A percentile compares a stretch with the other conserved stretches of the same genome.
These are phyloP conservation scores for Nettapus auritus DNA, from an alignment of 2,113 vertebrate genomes.

Conservation along the genomic window DNA sequence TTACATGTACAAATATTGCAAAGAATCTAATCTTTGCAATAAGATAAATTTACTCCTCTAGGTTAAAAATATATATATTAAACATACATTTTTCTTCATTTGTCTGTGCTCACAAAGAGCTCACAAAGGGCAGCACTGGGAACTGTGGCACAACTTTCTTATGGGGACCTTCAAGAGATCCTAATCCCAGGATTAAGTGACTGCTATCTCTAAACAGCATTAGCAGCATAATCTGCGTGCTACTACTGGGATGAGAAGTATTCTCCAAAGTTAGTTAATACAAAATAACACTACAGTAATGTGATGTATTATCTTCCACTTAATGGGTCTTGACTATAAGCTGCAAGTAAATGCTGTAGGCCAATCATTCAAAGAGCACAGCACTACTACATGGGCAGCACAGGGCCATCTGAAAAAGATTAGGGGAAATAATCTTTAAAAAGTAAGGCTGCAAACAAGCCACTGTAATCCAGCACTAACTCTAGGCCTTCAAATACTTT, in stretches of 20 bases:
- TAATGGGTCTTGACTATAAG: background rate
- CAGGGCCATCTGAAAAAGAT: background rate
- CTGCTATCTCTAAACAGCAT: conserved; percentile 22
- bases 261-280: conserved; percentile 35
- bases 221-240: conserved; percentile 31
- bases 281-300: background rate
- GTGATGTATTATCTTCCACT: background rate
- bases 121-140: background rate
- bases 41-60: background rate
- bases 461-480: background rate
- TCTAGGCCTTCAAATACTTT: background rate
- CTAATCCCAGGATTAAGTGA: conserved; percentile 21
- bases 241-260: background rate
- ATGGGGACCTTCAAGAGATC: conserved; percentile 10
- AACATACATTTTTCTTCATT: background rate
- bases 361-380: background rate
- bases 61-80: background rate
- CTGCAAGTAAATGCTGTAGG: background rate
- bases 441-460: background rate
- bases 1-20: background rate
- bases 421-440: background rate
- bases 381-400: background rate
- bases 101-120: background rate
- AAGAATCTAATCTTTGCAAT: background rate
- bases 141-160: conserved; percentile 20